Evolutionary conservation across 2,113 vertebrate species (phyloP), one percentile per base, ranked within the genome.

Genomic region (Saccopteryx bilineata): DNA sequence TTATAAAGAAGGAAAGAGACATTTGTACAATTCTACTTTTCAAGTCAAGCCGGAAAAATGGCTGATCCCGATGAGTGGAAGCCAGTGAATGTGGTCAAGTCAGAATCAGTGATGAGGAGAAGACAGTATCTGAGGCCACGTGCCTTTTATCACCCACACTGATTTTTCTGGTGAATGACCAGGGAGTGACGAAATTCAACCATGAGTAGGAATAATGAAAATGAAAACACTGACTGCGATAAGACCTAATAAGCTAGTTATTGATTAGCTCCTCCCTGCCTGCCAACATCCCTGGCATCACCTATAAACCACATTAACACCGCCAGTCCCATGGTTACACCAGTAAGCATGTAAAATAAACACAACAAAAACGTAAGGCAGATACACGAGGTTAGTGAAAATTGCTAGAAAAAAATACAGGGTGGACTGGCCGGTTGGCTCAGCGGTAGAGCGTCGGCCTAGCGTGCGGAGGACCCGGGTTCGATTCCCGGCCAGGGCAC

Each of bases 41-140:
- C 68, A 95, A 66, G 61, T 78, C 10, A n/a, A 84, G 26, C 24
- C 24, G 69, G 71, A 31, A 69, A 90, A 85, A 83, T 83, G 52
- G 17, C 17, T 93, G 94, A 56, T 66, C 15, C 21, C 31, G 33
- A 48, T 75, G 26, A 46, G 23, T 17, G 9, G 23, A 74, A 61
- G 31, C 23, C 56, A 84, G 21, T 17, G 9, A 46, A 28, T 21
- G 7, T 50, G 61, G 82, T 50, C 76, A 18, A 56, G 21, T 54
- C n/a, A 13, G 24, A 83, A 56, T 83, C 13, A 33, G 81, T 66
- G 54, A 83, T 28, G 13, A 84, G 15, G 18, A 78, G 7, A 31
- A 63, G 15, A 80, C 56, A 18, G 72, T 8, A 6, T 63, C 19
- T 72, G 18, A 68, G 21, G 28, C 9, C 8, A 4, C 1, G 31